Evolutionary conservation across 2,113 vertebrate species (phyloP).

Genomic region (Microtus pennsylvanicus): DNA sequence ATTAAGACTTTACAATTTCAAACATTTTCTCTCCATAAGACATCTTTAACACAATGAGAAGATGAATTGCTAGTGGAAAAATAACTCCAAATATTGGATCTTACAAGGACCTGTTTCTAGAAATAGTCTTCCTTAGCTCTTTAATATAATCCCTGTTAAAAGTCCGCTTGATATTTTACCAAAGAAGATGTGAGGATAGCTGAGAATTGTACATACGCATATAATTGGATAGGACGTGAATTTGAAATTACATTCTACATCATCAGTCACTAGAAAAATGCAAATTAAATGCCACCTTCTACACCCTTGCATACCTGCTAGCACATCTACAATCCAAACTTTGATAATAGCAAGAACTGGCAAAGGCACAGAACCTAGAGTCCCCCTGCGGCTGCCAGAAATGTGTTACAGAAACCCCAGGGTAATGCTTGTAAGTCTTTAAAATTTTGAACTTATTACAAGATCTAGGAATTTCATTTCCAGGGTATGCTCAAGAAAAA

Average conservation of each 20-base stretch:
- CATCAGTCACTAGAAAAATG: neutral
- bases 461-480: neutral
- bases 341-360: neutral
- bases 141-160: neutral
- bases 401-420: neutral
- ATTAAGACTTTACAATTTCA: neutral
- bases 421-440: neutral
- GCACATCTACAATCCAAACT: neutral
- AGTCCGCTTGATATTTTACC: neutral
- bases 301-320: neutral
- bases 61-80: neutral
- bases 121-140: neutral
- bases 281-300: neutral
- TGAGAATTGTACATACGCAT: neutral
- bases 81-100: neutral
- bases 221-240: neutral
- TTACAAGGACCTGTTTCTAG: neutral
- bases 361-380: neutral
- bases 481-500: neutral
- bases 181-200: neutral
- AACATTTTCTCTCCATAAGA: neutral
- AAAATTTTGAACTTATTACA: neutral
- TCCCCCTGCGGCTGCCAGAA: neutral
- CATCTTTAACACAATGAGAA: neutral
- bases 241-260: neutral